Conservation (phyloP, 2,888 invertebrate genomes). For the Sarcophaga carnaria region DNA sequence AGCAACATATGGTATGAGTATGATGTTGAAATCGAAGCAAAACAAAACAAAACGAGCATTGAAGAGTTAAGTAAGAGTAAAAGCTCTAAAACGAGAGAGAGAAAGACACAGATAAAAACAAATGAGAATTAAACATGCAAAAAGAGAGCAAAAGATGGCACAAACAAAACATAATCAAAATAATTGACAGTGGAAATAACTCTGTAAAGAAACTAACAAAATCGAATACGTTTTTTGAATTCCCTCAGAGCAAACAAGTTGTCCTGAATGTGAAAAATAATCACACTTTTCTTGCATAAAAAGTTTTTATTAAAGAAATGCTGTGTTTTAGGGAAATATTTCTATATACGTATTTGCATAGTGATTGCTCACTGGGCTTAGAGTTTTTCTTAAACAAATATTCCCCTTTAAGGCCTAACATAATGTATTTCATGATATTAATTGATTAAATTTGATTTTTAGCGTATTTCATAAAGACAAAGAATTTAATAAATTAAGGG, state of each 20-base stretch:
- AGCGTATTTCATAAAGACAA: too few species aligned
- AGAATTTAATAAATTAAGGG: too few species aligned
- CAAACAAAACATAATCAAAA: background rate
- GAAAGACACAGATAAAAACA: background rate
- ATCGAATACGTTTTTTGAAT: background rate
- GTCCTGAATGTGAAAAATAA: background rate
- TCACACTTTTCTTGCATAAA: too few species aligned
- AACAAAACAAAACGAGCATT: background rate
- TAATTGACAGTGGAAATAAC: background rate
- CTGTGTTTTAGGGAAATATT: too few species aligned
- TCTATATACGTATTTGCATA: too few species aligned
- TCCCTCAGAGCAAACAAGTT: background rate
- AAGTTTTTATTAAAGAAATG: too few species aligned
- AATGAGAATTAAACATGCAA: background rate
- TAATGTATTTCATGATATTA: too few species aligned
- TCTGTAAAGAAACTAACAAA: background rate
- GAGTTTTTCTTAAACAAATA: too few species aligned
- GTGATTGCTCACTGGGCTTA: too few species aligned
- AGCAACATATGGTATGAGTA: conserved; percentile 4
- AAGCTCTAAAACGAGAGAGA: background rate
- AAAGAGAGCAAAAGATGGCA: background rate
- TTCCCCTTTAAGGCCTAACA: too few species aligned
- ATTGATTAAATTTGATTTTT: too few species aligned
- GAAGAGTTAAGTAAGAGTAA: too few species aligned
- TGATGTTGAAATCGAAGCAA: background rate